Evolutionary conservation across 1,140 invertebrate genomes (phyloP).

Genomic region (Nymphalis io): DNA sequence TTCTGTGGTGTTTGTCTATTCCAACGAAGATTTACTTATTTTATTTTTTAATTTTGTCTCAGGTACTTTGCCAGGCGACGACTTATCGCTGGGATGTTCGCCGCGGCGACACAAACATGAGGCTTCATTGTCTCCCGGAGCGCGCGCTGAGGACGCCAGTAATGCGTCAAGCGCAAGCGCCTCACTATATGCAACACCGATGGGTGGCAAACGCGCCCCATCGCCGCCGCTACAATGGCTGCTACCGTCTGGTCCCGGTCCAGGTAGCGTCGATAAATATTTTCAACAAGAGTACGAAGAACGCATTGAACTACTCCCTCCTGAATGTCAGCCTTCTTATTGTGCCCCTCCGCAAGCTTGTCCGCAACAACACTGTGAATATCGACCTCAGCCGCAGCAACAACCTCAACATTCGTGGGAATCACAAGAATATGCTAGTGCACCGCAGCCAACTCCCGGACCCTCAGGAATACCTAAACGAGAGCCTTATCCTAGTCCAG

Average conservation of each 20-base stretch:
- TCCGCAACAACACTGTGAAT: slow-evolving; percentile 83
- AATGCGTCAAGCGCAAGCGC: slow-evolving; percentile 84
- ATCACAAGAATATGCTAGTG: slow-evolving; percentile 77
- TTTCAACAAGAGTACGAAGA: slow-evolving; percentile 83
- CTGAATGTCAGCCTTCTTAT: slow-evolving; percentile 80
- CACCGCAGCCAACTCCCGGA: slow-evolving; percentile 74
- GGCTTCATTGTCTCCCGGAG: slow-evolving; percentile 81
- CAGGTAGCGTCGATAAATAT: slow-evolving; percentile 84
- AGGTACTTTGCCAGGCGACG: slow-evolving; percentile 89
- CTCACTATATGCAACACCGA: slow-evolving; percentile 82
- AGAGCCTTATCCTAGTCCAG: slow-evolving; percentile 83
- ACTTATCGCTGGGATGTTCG: slow-evolving; percentile 84
- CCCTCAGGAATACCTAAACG: slow-evolving; percentile 86
- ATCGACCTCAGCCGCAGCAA: slow-evolving; percentile 83
- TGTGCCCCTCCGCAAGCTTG: slow-evolving; percentile 83
- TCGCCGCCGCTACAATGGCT: slow-evolving; percentile 77
- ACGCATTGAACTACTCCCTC: slow-evolving; percentile 75
- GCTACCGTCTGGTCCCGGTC: slow-evolving; percentile 81
- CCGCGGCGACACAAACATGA: slow-evolving; percentile 83
- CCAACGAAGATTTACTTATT: no score
- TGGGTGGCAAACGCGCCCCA: slow-evolving; percentile 77
- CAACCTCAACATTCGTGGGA: slow-evolving; percentile 79
- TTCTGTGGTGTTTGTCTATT: no score
- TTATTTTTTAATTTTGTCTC: slow-evolving; percentile 60
- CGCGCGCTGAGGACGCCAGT: slow-evolving; percentile 88